A percentile compares a stretch with the other conserved stretches of the same genome.
Conservation (phyloP, 2,113 vertebrate species). For the Actinemys pallida region DNA sequence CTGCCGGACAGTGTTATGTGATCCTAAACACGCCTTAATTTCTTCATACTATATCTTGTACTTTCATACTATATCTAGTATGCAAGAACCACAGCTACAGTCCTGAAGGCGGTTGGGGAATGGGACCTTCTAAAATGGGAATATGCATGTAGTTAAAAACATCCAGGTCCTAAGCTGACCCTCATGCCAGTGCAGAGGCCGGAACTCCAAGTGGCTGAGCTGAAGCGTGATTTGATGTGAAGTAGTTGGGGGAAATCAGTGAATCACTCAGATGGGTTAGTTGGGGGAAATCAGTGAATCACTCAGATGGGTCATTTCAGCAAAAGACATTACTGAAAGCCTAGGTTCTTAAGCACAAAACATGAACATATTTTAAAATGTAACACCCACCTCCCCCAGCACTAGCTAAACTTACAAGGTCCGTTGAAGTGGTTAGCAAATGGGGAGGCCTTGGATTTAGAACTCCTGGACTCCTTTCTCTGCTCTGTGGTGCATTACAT, state of each 20-base stretch:
- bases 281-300: background rate
- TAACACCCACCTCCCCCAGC: background rate
- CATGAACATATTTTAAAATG: background rate
- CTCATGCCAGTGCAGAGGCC: background rate
- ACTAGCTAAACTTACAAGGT: background rate
- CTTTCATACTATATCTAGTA: no score
- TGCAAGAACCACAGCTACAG: background rate
- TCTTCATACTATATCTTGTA: background rate
- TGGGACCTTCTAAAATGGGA: background rate
- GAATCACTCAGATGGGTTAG: no score
- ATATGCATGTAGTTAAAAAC: fast-evolving
- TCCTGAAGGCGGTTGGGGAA: background rate
- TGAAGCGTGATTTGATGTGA: background rate
- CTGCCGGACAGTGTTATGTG: fast-evolving
- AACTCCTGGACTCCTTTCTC: background rate
- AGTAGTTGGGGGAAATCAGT: background rate
- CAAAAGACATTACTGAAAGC: background rate
- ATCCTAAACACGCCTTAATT: background rate
- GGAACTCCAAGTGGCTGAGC: fast-evolving
- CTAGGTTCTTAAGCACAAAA: background rate
- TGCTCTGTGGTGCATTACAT: background rate
- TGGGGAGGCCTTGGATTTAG: background rate
- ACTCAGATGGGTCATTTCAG: background rate
- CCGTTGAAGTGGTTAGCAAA: background rate
- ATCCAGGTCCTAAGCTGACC: background rate